Evolutionary conservation across 2,888 invertebrate genomes (phyloP), one percentile per base, ranked within the genome.

Genomic region (Pheosia gnoma): DNA sequence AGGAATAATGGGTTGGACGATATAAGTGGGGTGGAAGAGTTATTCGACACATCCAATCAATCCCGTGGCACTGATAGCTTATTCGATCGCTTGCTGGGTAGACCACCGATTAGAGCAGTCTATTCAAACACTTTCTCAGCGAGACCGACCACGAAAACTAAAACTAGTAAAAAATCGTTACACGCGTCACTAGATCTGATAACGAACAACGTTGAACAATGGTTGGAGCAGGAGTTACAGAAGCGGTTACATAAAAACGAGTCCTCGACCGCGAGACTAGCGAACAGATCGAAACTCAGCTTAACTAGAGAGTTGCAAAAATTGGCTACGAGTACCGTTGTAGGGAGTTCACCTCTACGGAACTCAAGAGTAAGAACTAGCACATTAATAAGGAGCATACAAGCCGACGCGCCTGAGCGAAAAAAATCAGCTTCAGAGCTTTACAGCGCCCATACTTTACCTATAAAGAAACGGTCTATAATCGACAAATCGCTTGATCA

Each of bases 401-500:
- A 36, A 4, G 65, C 60, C 0, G 47, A 59, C 7, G 57, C 11
- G 3, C 38, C 59, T 0, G 62, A 60, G 0, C 62, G 72, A 0
- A 78, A 77, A 61, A 79, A 71, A 41, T 83, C 85, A 0, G 80
- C 83, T 0, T 75, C 84, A 0, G 81, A 84, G 45, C 36, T 77
- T 4, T 86, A 87, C 72, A 73, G 81, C 58, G 78, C 81, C 3
- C 85, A 80, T 36, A 82, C 70, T 0, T 62, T 93, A 67, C 91
- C 91, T 0, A 68, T 91, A 3, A 92, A 91, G 70, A 92, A 92
- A 75, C 74, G 91, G 0, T 90, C 89, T 0, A 37, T 89, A 1
- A 74, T 61, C 3, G 70, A 71, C 0, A 58, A 51, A 0, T 65
- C 71, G 4, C 0, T 41, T 11, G 61, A 63, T 1, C 45, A 51